These are phyloP conservation scores for Dasypolia templi DNA, from an alignment of 2,888 invertebrate species.

Conservation along the genomic window DNA sequence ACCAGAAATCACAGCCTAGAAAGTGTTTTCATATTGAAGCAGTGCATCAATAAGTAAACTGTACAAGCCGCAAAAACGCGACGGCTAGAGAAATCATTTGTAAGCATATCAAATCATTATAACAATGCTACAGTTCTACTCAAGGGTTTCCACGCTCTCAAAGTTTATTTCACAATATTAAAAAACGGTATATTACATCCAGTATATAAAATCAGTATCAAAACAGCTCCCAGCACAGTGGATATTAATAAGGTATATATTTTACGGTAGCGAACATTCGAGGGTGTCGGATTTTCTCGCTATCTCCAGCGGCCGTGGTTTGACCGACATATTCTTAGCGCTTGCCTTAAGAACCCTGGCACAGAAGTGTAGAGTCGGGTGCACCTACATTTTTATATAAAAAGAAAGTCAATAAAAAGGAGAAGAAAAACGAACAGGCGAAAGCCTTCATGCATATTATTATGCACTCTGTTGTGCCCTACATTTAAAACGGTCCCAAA, in stretches of 20 bases:
- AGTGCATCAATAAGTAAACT: neutral
- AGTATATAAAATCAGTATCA: slow-evolving; percentile 52
- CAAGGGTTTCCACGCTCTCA: neutral
- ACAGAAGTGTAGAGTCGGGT: slow-evolving; percentile 71
- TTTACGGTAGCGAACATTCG: slow-evolving; percentile 78
- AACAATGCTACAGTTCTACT: neutral
- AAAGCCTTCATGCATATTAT: no score
- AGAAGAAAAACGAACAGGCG: no score
- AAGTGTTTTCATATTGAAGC: neutral
- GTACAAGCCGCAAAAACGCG: no score
- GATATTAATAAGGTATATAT: slow-evolving; percentile 76
- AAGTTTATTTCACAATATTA: neutral
- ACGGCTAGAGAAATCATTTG: neutral
- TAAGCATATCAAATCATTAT: neutral
- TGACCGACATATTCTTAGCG: slow-evolving; percentile 90
- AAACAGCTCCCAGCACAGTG: slow-evolving; percentile 43
- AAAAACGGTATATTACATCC: slow-evolving; percentile 21
- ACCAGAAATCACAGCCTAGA: neutral
- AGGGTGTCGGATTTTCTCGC: slow-evolving; percentile 78
- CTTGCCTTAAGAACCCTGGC: slow-evolving; percentile 78
- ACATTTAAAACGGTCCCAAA: no score
- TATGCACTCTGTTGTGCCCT: no score
- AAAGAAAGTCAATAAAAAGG: no score
- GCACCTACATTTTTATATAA: neutral
- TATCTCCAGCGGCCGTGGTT: slow-evolving; percentile 85